Base-by-base conservation (phyloP, 2,888 invertebrate genomes). In the Napeogenes sylphis region DNA sequence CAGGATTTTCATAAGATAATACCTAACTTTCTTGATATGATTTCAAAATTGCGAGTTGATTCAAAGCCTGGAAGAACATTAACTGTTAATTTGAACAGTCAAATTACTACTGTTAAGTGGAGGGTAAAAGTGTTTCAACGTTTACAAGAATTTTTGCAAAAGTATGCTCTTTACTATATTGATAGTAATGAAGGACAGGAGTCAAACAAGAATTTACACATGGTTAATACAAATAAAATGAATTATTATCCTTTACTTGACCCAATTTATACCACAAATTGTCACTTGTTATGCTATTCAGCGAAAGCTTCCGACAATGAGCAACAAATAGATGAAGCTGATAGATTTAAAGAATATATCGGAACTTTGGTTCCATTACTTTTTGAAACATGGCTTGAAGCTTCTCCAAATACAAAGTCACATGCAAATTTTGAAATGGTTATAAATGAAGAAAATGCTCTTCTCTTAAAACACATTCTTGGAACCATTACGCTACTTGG, bases 361-460 rank as follows among this genome's bases (percentile, higher is more conserved):
- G 88, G 92, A 65, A 92, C 93, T 45, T 84, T 97, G 55, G 91
- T 97, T 84, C 96, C 97, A 0, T 84, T 97, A 33, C 88, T 97
- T 61, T 92, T 95, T 78, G 96, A 97, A 79, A 95, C 95, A 58
- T 97, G 97, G 96, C 81, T 96, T 33, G 97, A 97, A 90, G 94
- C 94, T 13, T 90, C 93, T 56, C 94, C 95, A 4, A 85, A 77
- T 66, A 79, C 77, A 38, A 83, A 81, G 38, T 72, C 79, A 12
- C 79, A 80, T n/a, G 80, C 81, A 67, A 84, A 83, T 67, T 82
- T 86, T 61, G 91, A 91, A 74, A 86, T 87, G 66, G 79, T 92
- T 45, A 83, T 95, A 21, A 91, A 83, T 67, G 90, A 91, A 67
- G 95, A 96, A 82, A 93, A 93, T 30, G 92, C 93, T 2, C 79